Base-by-base conservation (phyloP, 92 coral and sea anemone genomes). In the Zoanthus gigantus region DNA sequence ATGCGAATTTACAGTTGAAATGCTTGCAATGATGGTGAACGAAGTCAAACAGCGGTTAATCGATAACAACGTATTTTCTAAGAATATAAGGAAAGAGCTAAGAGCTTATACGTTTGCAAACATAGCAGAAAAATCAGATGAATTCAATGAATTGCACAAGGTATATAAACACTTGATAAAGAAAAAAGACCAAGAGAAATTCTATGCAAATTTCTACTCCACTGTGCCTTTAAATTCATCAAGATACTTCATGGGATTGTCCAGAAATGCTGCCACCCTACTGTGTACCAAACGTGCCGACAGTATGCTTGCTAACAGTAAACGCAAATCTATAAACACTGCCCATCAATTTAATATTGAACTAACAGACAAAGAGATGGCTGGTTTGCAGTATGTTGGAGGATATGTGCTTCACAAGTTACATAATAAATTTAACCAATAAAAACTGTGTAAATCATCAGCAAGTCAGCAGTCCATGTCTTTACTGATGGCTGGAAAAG, bases 321-420 rank as follows among this genome's bases (percentile, higher is more conserved):
- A 50, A 10, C 7, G 10, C 6, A 50, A 50, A 10, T 6, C 56
- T 6, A 10, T 50, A 6, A 50, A 6, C 10, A 50, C 56, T 50
- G 56, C 10, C 14, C 71, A 84, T 58, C 72, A 10, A 14, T 71
- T 88, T 50, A 50, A 68, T 84, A 74, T 11, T 83, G 78, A 77
- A 84, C 77, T 63, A 68, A 87, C 47, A 34, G 77, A 11, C 31
- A 61, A 56, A 60, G 68, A 86, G 74, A 57, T 7, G 82, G 56
- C 56, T 50, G 56, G 56, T 5, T 50, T 50, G 10, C 56, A 50
- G 56, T 50, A 50, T 50, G 10, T 50, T 10, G 56, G 56, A 50
- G 56, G 56, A 10, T 50, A 50, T 50, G 56, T 50, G 10, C 56
- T 50, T 5, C 56, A 50, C 56, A 50, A 50, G 56, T 50, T 50